phyloP scores from a whole-genome alignment of 1,140 invertebrate genomes.

The Tachypleus tridentatus region DNA sequence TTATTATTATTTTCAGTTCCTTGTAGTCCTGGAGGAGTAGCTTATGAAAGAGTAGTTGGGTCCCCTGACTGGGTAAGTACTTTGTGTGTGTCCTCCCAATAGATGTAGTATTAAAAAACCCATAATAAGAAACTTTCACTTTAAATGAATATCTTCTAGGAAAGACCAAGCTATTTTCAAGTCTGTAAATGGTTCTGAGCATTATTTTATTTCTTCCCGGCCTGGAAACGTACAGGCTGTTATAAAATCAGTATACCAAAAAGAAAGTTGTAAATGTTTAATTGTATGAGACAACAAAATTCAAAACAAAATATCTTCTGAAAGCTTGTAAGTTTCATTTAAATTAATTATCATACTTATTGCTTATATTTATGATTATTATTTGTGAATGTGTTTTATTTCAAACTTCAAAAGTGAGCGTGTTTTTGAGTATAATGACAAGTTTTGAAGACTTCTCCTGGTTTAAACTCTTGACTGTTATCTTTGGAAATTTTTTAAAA shows the following conservation, averaged over 20 bases:
- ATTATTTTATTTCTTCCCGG: conserved; percentile 1
- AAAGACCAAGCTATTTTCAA: neutral
- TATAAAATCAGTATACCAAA: neutral
- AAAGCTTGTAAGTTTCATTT: too few relatives aligned
- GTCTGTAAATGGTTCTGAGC: neutral
- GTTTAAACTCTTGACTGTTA: too few relatives aligned
- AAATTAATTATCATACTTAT: too few relatives aligned
- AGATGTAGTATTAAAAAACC: neutral
- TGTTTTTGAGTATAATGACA: too few relatives aligned
- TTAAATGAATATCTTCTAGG: neutral
- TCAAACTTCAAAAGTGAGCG: too few relatives aligned
- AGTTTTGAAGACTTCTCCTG: too few relatives aligned
- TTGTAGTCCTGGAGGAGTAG: conserved; percentile 57
- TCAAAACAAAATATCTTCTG: too few relatives aligned
- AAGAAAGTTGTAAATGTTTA: neutral
- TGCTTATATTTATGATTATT: too few relatives aligned
- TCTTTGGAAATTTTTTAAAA: too few relatives aligned
- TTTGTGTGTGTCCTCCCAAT: neutral
- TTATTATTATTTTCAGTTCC: conserved; percentile 43
- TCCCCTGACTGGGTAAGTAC: conserved; percentile 53
- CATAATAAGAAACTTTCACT: conserved; percentile 1
- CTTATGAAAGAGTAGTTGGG: conserved; percentile 49
- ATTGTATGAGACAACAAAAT: too few relatives aligned
- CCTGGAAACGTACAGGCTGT: neutral
- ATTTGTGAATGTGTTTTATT: too few relatives aligned